Evolutionary conservation across 2,113 vertebrate species (phyloP), one percentile per base, ranked within the genome.

Genomic region (Petrocephalus zakoni): DNA sequence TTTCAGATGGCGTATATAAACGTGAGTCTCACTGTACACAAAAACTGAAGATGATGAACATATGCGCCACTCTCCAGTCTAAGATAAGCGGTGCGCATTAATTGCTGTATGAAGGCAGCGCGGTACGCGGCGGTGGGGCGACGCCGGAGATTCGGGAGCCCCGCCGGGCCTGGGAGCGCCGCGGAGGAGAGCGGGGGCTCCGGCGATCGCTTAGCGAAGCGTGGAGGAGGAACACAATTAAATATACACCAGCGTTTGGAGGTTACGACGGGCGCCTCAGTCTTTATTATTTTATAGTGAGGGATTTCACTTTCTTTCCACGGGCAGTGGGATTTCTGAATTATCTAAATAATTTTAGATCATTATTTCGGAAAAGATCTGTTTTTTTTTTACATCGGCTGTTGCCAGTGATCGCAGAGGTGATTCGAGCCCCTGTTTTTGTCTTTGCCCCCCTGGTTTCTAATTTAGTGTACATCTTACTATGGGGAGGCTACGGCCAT

Each of bases 41-140:
- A 83, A 83, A 83, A 21, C 9, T 83, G 49, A 83, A 49, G 81
- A 83, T n/a, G 21, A 47, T 83, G 46, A 83, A 83, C 72, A 78
- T 78, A 78, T 78, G 72, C 37, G 72, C n/a, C 9, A 11, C 61
- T 13, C n/a, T 64, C n/a, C 25, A 68, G 25, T 29, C n/a, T 29
- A 29, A 68, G n/a, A 68, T 5, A 68, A 68, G 10, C 61, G 25
- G 15, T 13, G 34, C 34, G 17, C 34, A 17, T 78, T 78, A 78
- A 42, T 78, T 78, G 72, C 34, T 17, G 72, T 42, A 13, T 42
- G 37, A 42, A 78, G 72, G 37, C 72, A 37, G 72, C 15, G n/a
- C 61, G 61, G 61, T n/a, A 29, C 25, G n/a, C 61, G 10, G 25
- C 34, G 1, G 72, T 7, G 15, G 15, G 17, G 34, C 72, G 13